Percentiles rank a stretch among this genome's conserved stretches.
phyloP scores from a whole-genome alignment of 1,140 invertebrate species.

The Melipona quadrifasciata region DNA sequence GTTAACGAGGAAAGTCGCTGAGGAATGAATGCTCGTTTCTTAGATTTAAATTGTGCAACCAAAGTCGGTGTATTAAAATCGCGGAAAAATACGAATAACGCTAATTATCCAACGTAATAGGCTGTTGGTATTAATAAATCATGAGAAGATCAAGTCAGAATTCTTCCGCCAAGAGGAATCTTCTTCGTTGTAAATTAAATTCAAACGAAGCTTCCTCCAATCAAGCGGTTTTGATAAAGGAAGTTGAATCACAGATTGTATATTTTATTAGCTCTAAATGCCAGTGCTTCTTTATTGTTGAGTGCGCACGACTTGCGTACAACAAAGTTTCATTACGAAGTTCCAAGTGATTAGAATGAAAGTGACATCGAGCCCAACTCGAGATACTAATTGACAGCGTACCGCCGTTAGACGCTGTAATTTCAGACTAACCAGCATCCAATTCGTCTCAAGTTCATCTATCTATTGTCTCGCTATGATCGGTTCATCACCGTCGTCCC shows the following conservation, averaged over 20 bases:
- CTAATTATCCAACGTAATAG: slow-evolving; percentile 53
- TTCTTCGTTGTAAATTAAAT: background rate
- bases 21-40: background rate
- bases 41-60: slow-evolving; percentile 40
- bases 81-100: slow-evolving; percentile 22
- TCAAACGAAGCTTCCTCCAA: too few species aligned
- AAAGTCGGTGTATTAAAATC: slow-evolving; percentile 29
- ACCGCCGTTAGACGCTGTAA: background rate
- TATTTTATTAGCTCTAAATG: background rate
- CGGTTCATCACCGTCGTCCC: background rate
- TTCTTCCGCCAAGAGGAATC: background rate
- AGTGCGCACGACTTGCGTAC: background rate
- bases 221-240: background rate
- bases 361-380: background rate
- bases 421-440: background rate
- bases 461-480: background rate
- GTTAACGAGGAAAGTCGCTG: background rate
- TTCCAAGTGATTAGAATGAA: background rate
- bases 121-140: slow-evolving; percentile 13
- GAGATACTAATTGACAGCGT: background rate
- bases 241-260: background rate
- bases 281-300: too few species aligned
- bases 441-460: slow-evolving; percentile 11
- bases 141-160: background rate
- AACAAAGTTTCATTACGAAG: background rate